Conservation (phyloP, 2,113 vertebrate genomes). For the Gnathonemus echidnorhynchus region DNA sequence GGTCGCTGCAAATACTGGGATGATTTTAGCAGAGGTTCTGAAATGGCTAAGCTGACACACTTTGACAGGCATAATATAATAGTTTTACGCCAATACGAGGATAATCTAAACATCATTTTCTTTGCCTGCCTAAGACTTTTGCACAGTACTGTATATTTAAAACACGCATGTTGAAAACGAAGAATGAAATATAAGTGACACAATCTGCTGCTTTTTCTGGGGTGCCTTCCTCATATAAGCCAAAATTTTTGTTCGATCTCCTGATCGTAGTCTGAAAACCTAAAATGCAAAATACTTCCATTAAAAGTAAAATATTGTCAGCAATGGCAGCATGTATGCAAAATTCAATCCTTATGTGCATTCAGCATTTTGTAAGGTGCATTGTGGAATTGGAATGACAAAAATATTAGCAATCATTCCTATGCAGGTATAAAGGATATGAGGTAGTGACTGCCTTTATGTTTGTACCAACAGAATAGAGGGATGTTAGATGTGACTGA, state of each 20-base stretch:
- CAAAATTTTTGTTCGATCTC: background rate
- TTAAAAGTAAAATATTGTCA: background rate
- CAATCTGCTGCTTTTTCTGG: background rate
- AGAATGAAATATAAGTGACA: background rate
- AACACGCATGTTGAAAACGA: background rate
- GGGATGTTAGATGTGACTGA: conserved; percentile 76
- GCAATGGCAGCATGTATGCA: background rate
- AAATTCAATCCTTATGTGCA: background rate
- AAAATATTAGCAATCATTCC: background rate
- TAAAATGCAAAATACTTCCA: background rate
- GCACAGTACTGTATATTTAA: background rate
- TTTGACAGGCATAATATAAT: too few species aligned
- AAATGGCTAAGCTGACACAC: too few species aligned
- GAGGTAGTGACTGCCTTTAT: background rate
- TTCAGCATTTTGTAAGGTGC: background rate
- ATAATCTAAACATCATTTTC: too few species aligned
- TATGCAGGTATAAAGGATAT: background rate
- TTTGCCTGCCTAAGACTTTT: too few species aligned
- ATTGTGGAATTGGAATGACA: background rate
- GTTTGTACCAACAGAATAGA: conserved; percentile 67
- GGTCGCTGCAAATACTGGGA: too few species aligned
- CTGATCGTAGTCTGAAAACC: background rate
- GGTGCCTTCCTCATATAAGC: background rate
- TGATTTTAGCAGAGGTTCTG: too few species aligned
- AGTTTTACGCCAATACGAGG: too few species aligned